Conservation (phyloP, 2,888 invertebrate genomes). For the Eupithecia tripunctaria region DNA sequence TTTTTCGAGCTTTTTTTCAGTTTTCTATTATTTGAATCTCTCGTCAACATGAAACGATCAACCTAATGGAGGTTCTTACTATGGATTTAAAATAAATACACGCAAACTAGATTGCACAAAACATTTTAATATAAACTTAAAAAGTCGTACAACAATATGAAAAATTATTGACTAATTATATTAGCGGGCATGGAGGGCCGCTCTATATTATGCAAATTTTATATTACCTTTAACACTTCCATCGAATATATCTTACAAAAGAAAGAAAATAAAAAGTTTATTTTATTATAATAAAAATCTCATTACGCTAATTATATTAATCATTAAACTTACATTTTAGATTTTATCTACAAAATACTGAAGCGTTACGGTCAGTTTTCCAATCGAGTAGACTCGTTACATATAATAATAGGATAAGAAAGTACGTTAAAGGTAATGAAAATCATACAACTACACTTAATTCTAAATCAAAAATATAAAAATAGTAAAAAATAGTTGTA, state of each 20-base stretch:
- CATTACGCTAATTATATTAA: constrained; percentile 81
- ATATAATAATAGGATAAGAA: constrained; percentile 76
- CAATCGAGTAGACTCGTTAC: constrained; percentile 73
- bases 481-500: constrained; percentile 84
- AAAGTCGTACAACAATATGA: constrained; percentile 94
- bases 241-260: constrained; percentile 85
- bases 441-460: constrained; percentile 83
- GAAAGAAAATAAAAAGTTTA: constrained; percentile 83
- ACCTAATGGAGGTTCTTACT: constrained; percentile 3
- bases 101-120: constrained; percentile 88
- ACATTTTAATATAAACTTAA: constrained; percentile 95
- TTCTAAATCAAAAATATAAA: constrained; percentile 84
- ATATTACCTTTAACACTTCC: constrained; percentile 86
- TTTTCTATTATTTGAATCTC: too few species aligned
- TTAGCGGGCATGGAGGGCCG: constrained; percentile 88
- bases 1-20: too few species aligned
- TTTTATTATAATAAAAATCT: constrained; percentile 81
- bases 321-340: constrained; percentile 82
- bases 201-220: constrained; percentile 87
- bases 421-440: constrained; percentile 76
- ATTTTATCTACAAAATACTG: constrained; percentile 85
- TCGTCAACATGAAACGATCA: too few species aligned
- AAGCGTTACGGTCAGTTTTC: constrained; percentile 79
- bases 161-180: constrained; percentile 92
- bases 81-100: constrained; percentile 54